phyloP scores from a whole-genome alignment of 2,113 vertebrate species.

The Tympanuchus pallidicinctus region DNA sequence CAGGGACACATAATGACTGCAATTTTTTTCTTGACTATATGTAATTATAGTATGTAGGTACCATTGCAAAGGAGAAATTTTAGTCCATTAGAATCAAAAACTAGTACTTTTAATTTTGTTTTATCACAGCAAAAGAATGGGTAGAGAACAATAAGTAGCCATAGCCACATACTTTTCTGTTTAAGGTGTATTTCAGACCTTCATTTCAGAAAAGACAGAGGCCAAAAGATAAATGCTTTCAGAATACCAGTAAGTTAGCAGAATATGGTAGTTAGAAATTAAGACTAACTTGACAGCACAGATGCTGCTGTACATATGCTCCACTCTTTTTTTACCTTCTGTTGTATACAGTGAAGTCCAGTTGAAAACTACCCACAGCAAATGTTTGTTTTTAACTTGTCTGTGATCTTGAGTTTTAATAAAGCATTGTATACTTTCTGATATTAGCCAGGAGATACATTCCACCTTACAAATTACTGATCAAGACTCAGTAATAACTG shows the following conservation, averaged over 20 bases:
- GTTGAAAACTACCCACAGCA: background rate
- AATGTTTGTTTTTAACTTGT: background rate
- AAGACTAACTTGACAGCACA: background rate
- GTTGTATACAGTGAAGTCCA: background rate
- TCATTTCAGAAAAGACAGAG: background rate
- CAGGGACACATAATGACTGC: background rate
- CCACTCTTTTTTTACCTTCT: background rate
- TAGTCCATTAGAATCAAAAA: background rate
- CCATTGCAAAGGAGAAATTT: background rate
- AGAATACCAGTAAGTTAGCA: background rate
- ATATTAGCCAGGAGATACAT: background rate
- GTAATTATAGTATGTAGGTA: background rate
- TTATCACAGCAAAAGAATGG: fast-evolving
- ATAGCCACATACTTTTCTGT: background rate
- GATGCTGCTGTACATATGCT: background rate
- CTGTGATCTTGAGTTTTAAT: background rate
- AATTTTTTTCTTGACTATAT: background rate
- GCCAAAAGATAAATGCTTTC: background rate
- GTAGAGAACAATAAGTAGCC: background rate
- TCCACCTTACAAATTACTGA: background rate
- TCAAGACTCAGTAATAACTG: background rate
- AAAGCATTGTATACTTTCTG: background rate
- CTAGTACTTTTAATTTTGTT: background rate
- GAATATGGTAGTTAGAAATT: background rate
- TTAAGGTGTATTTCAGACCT: background rate